Percentiles rank a stretch among this genome's conserved stretches.
Conservation (phyloP, 1,140 invertebrate species). For the Thaumetopoea pityocampa region DNA sequence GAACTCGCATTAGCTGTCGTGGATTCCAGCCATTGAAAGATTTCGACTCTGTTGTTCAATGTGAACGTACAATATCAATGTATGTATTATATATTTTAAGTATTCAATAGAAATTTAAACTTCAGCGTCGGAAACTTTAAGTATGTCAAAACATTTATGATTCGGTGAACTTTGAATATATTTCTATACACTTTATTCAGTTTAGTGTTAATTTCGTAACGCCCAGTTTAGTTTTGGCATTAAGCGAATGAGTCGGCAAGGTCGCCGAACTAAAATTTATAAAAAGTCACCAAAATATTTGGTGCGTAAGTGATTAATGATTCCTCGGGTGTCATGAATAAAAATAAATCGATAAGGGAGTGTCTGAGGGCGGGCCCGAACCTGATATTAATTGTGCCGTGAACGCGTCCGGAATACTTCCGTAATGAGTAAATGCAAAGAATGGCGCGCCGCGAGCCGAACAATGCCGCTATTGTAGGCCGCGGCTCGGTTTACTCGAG, state of each 20-base stretch:
- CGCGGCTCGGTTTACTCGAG: conserved; percentile 7
- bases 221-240: not conserved
- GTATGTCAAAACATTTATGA: no score
- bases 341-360: conserved; percentile 16
- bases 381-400: conserved; percentile 15
- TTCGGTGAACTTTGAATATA: not conserved
- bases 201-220: no score
- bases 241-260: not conserved
- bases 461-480: conserved; percentile 16
- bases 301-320: conserved; percentile 13
- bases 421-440: conserved; percentile 15
- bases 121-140: no score
- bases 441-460: conserved; percentile 11
- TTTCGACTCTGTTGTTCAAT: conserved; percentile 5
- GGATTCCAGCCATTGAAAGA: conserved; percentile 11
- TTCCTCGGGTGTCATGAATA: conserved; percentile 8
- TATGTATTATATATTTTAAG: no score
- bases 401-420: conserved; percentile 9
- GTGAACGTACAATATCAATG: no score
- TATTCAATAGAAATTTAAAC: no score
- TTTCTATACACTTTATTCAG: conserved; percentile 2
- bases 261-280: not conserved
- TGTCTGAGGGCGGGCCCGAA: conserved; percentile 4
- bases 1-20: conserved; percentile 5
- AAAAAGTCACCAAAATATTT: conserved; percentile 15